Base-by-base conservation (phyloP, 2,888 invertebrate species). In the Hirtodrosophila duncani region DNA sequence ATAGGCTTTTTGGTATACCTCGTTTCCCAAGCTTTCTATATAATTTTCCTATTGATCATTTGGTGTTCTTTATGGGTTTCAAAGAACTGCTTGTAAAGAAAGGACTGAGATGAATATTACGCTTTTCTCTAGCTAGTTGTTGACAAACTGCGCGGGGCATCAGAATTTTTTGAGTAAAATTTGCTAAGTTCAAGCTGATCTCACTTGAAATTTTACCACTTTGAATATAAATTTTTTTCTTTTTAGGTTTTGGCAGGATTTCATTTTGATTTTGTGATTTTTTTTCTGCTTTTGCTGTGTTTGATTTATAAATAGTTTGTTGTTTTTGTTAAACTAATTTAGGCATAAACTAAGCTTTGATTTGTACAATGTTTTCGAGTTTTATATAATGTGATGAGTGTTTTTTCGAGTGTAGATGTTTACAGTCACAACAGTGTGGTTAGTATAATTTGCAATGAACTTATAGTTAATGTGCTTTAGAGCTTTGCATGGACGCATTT, bases 81-180 rank as follows among this genome's bases (percentile, higher is more conserved):
- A n/a, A 55, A 38, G 52, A 14, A n/a, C n/a, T n/a, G n/a, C n/a
- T 62, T 38, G 48, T 62, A 62, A 67, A 58, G 51, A 62, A 60
- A 51, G 38, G 59, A 67, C 53, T 39, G 38, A n/a, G n/a, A n/a
- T n/a, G n/a, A 45, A 39, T 31, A 53, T 64, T 65, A 62, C 59
- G 50, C 56, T 64, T 43, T 38, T 11, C 41, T 57, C 69, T 67
- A 82, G 82, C 81, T 78, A 83, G 70, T 59, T 68, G 81, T 83
- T 85, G 85, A 85, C 85, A 85, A 84, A 85, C 85, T 85, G 85
- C 74, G 82, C 85, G 34, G 64, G 75, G 68, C 77, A 84, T 85
- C 85, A 85, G 85, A 85, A 85, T 85, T 84, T 75, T 74, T 81
- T 69, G 13, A 17, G 63, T 64, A 75, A 79, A 70, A 72, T 72